A percentile compares a stretch with the other conserved stretches of the same genome.
phyloP scores from a whole-genome alignment of 2,888 invertebrate species.

The Scaptomyza caliginosa region DNA sequence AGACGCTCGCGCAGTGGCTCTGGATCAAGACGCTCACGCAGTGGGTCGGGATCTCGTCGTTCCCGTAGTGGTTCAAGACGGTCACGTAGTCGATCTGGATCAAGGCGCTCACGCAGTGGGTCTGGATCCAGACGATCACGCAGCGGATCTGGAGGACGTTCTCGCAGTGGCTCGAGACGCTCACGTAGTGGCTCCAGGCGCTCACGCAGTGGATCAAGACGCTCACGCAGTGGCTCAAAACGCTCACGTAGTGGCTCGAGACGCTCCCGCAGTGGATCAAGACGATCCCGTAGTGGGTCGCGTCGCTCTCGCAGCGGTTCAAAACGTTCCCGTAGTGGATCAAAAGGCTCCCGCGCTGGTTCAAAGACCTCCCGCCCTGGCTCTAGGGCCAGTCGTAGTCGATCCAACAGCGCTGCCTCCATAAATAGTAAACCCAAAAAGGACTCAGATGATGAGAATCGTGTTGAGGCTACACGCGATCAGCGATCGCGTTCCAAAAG shows the following conservation, averaged over 20 bases:
- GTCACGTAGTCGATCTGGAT: conserved; percentile 54
- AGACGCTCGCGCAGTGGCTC: conserved; percentile 44
- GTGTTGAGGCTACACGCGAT: conserved; percentile 4
- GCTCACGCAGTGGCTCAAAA: conserved; percentile 26
- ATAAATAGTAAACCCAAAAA: conserved; percentile 31
- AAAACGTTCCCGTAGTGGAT: conserved; percentile 36
- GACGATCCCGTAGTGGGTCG: conserved; percentile 39
- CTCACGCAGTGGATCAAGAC: conserved; percentile 61
- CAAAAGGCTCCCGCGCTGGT: conserved; percentile 41
- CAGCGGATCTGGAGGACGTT: conserved; percentile 55
- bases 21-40: conserved; percentile 65
- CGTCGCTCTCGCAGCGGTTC: conserved; percentile 65
- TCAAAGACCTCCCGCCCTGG: conserved; percentile 59
- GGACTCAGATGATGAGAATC: conserved; percentile 3
- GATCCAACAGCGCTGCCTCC: conserved; percentile 46
- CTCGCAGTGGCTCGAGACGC: conserved; percentile 57
- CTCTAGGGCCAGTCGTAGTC: conserved; percentile 48
- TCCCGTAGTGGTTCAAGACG: conserved; percentile 52
- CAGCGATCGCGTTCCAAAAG: conserved; percentile 52
- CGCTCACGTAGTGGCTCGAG: conserved; percentile 48
- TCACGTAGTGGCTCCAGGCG: conserved; percentile 68
- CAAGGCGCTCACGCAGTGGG: conserved; percentile 69
- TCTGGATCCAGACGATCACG: conserved; percentile 62
- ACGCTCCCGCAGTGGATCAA: conserved; percentile 69
- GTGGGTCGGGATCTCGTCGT: conserved; percentile 55